Percentiles rank a stretch among this genome's conserved stretches.
Conservation (phyloP, 2,797 vertebrate species). For the Ispidina lecontei region DNA sequence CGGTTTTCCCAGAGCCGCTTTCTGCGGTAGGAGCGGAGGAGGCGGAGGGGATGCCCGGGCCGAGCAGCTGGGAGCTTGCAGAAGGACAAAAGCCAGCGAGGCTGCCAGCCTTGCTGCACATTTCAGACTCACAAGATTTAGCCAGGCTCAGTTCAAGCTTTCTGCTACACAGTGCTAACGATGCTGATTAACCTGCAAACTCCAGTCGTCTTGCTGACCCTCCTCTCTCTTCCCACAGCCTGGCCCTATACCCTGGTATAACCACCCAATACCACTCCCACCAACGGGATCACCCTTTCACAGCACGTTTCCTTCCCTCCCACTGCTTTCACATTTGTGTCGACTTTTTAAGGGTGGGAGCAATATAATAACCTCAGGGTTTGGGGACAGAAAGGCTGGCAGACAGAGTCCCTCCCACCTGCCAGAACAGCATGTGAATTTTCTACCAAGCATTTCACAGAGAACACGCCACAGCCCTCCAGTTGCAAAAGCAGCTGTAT, state of each 20-base stretch:
- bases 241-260: not conserved
- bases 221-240: not conserved
- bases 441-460: not conserved
- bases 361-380: not conserved
- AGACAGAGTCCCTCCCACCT: not conserved
- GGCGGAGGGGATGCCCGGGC: not conserved
- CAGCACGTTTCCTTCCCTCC: not conserved
- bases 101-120: slow-evolving; percentile 42
- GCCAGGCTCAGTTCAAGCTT: slow-evolving; percentile 50
- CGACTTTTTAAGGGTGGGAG: not conserved
- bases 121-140: slow-evolving; percentile 60
- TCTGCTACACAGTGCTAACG: slow-evolving; percentile 15
- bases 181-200: slow-evolving; percentile 14
- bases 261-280: not conserved
- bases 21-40: not conserved
- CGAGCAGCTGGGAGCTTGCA: slow-evolving; percentile 53
- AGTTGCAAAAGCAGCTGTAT: not conserved
- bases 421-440: slow-evolving; percentile 25
- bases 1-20: slow-evolving; percentile 21
- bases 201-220: not conserved
- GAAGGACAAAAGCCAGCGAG: slow-evolving; percentile 60
- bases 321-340: not conserved
- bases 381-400: not conserved
- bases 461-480: not conserved
- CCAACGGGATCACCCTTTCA: not conserved